Evolutionary conservation across 2,797 vertebrate genomes (phyloP).

Genomic region (Lemur catta): DNA sequence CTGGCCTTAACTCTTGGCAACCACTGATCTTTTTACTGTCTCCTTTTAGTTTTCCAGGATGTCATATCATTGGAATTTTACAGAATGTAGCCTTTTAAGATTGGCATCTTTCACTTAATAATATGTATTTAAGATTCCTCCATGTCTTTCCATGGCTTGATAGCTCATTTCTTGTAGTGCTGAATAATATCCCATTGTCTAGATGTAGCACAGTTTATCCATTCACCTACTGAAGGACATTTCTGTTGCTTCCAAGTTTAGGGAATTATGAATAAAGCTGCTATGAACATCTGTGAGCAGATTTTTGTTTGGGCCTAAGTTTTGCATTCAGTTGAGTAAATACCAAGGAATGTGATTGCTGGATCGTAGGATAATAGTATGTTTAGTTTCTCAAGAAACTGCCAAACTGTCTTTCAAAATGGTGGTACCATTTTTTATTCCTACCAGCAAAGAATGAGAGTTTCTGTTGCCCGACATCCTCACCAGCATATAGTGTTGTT

Average conservation of each 20-base stretch:
- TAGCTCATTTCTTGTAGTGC: not conserved
- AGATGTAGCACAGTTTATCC: not conserved
- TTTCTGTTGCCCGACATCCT: too few species aligned
- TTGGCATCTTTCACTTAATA: not conserved
- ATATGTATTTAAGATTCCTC: not conserved
- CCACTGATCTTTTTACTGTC: not conserved
- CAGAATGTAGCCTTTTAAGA: not conserved
- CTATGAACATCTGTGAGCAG: not conserved
- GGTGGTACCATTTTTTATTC: not conserved
- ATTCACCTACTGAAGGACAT: not conserved
- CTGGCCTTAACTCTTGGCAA: not conserved
- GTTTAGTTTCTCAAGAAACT: not conserved
- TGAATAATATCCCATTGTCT: not conserved
- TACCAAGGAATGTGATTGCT: not conserved
- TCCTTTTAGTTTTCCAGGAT: not conserved
- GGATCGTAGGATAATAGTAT: not conserved
- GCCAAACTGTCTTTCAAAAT: not conserved
- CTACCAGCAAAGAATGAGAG: not conserved
- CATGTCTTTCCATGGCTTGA: not conserved
- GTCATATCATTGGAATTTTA: not conserved
- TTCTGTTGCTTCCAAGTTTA: not conserved
- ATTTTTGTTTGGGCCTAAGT: not conserved
- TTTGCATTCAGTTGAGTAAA: not conserved
- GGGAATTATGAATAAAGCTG: not conserved
- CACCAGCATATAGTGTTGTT: not conserved